Conservation (phyloP, 2,888 invertebrate species). For the Salticus scenicus region DNA sequence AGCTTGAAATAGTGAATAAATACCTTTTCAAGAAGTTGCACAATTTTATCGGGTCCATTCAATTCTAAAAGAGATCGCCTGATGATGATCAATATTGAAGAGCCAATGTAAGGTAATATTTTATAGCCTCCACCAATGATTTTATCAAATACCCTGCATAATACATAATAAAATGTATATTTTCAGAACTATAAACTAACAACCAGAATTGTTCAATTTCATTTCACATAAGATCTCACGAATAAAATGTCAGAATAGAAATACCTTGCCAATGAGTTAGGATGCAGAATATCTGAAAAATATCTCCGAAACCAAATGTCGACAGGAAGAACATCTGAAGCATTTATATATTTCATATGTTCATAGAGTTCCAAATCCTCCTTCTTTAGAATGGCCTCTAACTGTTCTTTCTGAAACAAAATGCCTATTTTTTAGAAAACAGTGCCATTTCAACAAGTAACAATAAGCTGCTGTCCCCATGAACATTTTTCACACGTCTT, state of each 20-base stretch:
- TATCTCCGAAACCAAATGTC: conserved; percentile 88
- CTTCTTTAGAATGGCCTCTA: conserved; percentile 80
- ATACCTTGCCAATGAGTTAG: conserved; percentile 87
- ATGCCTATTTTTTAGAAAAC: no score
- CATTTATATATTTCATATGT: conserved; percentile 82
- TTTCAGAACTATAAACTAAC: not conserved
- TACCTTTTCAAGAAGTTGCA: conserved; percentile 48
- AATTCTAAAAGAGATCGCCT: conserved; percentile 25
- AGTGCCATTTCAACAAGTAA: no score
- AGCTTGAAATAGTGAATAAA: no score
- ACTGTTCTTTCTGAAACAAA: conserved; percentile 45
- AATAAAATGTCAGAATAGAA: conserved; percentile 72
- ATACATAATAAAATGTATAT: not conserved
- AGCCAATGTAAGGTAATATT: conserved; percentile 55
- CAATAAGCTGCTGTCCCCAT: no score
- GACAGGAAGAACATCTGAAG: conserved; percentile 82
- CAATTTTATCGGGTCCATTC: conserved; percentile 20
- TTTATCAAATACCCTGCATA: conserved; percentile 61
- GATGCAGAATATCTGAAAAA: conserved; percentile 87
- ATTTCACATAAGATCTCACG: conserved; percentile 9
- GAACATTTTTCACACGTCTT: no score
- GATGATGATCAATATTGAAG: conserved; percentile 40
- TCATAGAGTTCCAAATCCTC: conserved; percentile 85
- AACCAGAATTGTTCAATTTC: not conserved
- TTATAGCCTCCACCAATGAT: conserved; percentile 60